A percentile compares a stretch with the other conserved stretches of the same genome.
Conservation (phyloP, 2,888 invertebrate species). For the Sphecodes monilicornis region DNA sequence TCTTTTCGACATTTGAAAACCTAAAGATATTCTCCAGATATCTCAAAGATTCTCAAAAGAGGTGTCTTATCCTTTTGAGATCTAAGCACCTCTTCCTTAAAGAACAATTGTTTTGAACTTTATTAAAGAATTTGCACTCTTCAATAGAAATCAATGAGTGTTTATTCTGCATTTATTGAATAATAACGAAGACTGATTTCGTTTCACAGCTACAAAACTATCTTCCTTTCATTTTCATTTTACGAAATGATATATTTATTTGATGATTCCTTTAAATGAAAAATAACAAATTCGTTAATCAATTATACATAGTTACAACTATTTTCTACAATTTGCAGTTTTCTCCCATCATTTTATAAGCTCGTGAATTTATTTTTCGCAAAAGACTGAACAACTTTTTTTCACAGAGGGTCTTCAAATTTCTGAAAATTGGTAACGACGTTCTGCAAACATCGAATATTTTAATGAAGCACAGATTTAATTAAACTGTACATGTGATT, state of each 20-base stretch:
- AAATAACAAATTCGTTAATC: no score
- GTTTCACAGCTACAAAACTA: neutral
- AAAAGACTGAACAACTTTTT: neutral
- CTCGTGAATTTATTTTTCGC: neutral
- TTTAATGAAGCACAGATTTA: neutral
- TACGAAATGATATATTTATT: neutral
- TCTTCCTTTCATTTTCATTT: neutral
- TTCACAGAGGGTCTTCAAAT: neutral
- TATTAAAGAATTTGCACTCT: no score
- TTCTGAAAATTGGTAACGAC: neutral
- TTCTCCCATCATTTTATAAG: neutral
- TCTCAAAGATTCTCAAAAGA: neutral
- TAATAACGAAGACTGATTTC: neutral
- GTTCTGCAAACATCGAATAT: neutral
- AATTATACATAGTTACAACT: no score
- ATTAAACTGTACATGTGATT: neutral
- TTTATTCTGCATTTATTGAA: neutral
- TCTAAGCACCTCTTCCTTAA: no score
- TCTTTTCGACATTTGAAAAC: neutral
- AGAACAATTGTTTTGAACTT: no score
- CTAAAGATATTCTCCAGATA: neutral
- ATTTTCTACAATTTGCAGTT: no score
- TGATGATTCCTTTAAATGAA: no score
- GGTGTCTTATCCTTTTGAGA: no score
- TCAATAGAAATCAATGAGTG: no score